A percentile compares a stretch with the other conserved stretches of the same genome.
phyloP scores from a whole-genome alignment of 2,888 invertebrate species.

The Icerya purchasi region DNA sequence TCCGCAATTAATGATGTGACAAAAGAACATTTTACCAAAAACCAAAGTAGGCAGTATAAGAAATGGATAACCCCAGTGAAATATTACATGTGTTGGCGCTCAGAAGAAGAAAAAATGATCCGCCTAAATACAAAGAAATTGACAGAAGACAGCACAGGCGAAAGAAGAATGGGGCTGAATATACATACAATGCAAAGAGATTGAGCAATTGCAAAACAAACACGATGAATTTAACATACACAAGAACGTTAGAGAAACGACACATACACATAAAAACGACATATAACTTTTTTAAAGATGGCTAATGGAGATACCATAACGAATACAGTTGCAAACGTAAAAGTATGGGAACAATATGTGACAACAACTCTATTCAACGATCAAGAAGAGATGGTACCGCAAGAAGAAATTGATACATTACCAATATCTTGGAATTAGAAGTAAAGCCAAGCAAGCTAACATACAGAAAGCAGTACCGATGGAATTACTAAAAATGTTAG shows the following conservation, averaged over 20 bases:
- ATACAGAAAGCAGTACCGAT: no score
- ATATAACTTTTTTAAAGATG: background rate
- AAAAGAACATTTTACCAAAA: background rate
- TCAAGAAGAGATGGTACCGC: no score
- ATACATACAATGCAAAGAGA: background rate
- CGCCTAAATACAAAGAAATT: background rate
- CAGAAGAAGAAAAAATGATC: background rate
- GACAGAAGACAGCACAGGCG: background rate
- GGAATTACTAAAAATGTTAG: no score
- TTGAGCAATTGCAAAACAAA: background rate
- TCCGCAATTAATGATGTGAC: background rate
- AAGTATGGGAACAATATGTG: background rate
- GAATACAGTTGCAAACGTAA: background rate
- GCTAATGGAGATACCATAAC: background rate
- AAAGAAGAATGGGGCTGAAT: background rate
- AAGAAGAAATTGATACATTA: no score
- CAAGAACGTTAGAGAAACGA: background rate
- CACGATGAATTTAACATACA: background rate
- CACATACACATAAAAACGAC: background rate
- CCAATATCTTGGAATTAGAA: no score
- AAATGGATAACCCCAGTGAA: background rate
- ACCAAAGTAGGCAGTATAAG: background rate
- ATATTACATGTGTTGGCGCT: background rate
- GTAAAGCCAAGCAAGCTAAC: no score
- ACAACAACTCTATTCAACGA: no score